These are phyloP conservation scores for Lethenteron reissneri DNA, from an alignment of 2,113 vertebrate genomes.

Conservation along the genomic window DNA sequence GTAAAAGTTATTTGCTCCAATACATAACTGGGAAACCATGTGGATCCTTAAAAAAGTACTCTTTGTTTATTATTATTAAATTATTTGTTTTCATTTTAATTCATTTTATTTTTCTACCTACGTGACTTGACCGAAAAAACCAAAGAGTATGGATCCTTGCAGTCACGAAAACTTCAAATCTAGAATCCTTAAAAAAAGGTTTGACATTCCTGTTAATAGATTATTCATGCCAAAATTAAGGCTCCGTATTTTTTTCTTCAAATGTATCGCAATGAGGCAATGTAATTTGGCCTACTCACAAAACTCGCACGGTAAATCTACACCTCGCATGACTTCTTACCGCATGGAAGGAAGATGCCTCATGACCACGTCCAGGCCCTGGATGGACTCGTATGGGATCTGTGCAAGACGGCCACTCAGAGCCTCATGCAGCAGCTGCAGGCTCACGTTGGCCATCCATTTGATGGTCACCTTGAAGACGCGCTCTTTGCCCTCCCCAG, in stretches of 20 bases:
- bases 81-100: too few relatives aligned
- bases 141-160: too few relatives aligned
- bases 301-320: too few relatives aligned
- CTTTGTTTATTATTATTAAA: too few relatives aligned
- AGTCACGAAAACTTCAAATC: too few relatives aligned
- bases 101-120: too few relatives aligned
- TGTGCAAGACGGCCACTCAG: constrained; percentile 79
- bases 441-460: constrained; percentile 93
- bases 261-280: neutral
- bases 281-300: too few relatives aligned
- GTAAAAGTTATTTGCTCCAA: neutral
- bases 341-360: constrained; percentile 96
- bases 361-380: constrained; percentile 89
- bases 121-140: too few relatives aligned
- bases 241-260: neutral
- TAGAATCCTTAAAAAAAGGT: neutral
- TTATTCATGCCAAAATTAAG: neutral
- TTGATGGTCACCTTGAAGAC: constrained; percentile 95
- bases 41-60: neutral
- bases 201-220: neutral
- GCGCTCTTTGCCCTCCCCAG: constrained; percentile 93
- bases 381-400: constrained; percentile 87
- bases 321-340: constrained; percentile 18
- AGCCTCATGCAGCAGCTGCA: constrained; percentile 85
- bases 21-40: too few relatives aligned